Percentiles rank a stretch among this genome's conserved stretches.
phyloP scores from a whole-genome alignment of 2,888 invertebrate genomes.

The Deilephila elpenor region DNA sequence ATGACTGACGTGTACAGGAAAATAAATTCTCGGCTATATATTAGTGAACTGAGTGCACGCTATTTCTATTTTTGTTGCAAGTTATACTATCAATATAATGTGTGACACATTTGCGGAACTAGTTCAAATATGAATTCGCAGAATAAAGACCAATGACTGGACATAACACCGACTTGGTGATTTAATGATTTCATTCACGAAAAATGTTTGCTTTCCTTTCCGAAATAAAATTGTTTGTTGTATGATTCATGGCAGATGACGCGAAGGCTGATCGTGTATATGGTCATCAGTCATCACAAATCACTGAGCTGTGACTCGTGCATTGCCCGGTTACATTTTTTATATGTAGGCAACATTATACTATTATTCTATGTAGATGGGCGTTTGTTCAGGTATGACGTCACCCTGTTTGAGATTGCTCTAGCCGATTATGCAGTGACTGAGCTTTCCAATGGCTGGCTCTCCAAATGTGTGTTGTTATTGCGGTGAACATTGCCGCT shows the following conservation, averaged over 20 bases:
- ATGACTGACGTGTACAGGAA: not conserved
- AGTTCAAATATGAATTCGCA: not conserved
- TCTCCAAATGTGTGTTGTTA: not conserved
- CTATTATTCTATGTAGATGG: not conserved
- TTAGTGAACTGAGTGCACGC: not conserved
- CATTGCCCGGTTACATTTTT: too few relatives aligned
- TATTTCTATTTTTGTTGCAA: not conserved
- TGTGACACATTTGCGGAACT: slow-evolving; percentile 10
- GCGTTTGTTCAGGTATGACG: not conserved
- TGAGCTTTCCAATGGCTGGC: slow-evolving; percentile 6
- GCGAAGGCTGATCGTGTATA: not conserved
- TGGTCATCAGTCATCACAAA: not conserved
- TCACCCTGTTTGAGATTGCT: not conserved
- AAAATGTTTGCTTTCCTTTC: slow-evolving; percentile 32
- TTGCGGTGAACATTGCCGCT: too few relatives aligned
- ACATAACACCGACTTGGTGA: slow-evolving; percentile 32
- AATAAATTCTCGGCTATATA: not conserved
- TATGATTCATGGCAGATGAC: slow-evolving; percentile 10
- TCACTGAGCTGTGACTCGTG: too few relatives aligned
- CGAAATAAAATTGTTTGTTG: not conserved
- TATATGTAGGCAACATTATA: not conserved
- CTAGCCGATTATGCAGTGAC: not conserved
- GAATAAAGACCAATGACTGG: slow-evolving; percentile 27
- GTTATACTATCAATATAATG: not conserved
- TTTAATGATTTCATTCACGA: slow-evolving; percentile 39